Base-by-base conservation (phyloP, 1,140 invertebrate genomes). In the Nasonia giraulti region DNA sequence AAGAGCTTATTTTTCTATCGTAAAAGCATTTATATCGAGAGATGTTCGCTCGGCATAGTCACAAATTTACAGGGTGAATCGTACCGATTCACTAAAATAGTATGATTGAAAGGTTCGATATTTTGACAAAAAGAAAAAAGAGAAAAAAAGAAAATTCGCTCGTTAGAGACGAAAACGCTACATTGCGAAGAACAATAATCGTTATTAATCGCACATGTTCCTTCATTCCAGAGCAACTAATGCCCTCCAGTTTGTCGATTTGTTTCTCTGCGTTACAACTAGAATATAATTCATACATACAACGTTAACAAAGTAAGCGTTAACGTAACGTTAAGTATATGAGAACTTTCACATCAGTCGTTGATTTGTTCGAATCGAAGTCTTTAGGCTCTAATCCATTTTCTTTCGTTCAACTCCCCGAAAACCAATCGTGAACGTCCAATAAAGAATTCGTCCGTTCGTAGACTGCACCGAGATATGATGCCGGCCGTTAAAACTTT, bases 121-220 rank as follows among this genome's bases (percentile, higher is more conserved):
- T 81, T 80, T 76, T 69, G 31, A 85, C 3, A 66, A 82, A 86
- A 23, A 27, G 78, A 71, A 71, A 76, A 78, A 27, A 82, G 1
- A 71, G 1, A 71, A 31, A 82, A 44, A 82, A 55, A 82, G 68
- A 81, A 71, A 74, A 82, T 84, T 74, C 14, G n/a, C 68, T 73
- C 31, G 17, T 55, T 62, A 75, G 4, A 50, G 10, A 50, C 31
- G 2, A 84, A 80, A 80, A 73, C 20, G n/a, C 47, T 79, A 40
- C 55, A 27, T 50, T 4, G 7, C 27, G 68, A 79, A 73, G 76
- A 84, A 79, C 76, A 79, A 84, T 79, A 79, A 84, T 80, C 66
- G 55, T 84, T 78, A 76, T 33, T 78, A 68, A 85, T 77, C 78
- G 79, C 76, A 89, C 84, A 88, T 75, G 86, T 89, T 87, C 86